Evolutionary conservation across 2,113 vertebrate species (phyloP).

Genomic region (Dromaius novaehollandiae): DNA sequence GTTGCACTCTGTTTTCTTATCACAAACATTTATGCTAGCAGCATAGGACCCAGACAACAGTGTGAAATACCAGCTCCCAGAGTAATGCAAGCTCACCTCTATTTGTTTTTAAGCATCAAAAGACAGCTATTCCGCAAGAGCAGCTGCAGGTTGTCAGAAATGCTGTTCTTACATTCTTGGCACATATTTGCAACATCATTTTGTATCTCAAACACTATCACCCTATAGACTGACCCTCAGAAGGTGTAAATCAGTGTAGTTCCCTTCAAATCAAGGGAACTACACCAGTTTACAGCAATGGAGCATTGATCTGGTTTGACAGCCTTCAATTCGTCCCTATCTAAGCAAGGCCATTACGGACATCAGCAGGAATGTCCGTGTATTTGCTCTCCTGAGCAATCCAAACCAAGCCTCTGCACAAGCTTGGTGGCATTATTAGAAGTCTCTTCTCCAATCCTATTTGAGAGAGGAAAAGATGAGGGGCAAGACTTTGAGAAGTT

Average conservation of each 20-base stretch:
- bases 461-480: neutral
- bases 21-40: neutral
- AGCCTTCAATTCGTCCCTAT: accelerated
- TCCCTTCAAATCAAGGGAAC: neutral
- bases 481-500: neutral
- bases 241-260: neutral
- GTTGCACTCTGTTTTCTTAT: accelerated
- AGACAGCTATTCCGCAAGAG: neutral
- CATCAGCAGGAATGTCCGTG: neutral
- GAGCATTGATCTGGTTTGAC: neutral
- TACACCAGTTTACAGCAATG: neutral
- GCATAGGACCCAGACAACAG: neutral
- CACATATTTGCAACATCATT: accelerated
- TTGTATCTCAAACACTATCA: neutral
- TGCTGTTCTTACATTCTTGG: accelerated
- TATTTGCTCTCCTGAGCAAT: neutral
- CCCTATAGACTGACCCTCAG: neutral
- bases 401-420: neutral
- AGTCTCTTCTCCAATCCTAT: neutral
- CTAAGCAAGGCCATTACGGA: neutral
- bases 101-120: neutral
- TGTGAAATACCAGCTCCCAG: neutral
- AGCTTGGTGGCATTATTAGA: neutral
- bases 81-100: neutral
- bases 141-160: neutral